These are phyloP conservation scores for Coptotermes formosanus DNA, from an alignment of 1,140 invertebrate species.

Conservation along the genomic window DNA sequence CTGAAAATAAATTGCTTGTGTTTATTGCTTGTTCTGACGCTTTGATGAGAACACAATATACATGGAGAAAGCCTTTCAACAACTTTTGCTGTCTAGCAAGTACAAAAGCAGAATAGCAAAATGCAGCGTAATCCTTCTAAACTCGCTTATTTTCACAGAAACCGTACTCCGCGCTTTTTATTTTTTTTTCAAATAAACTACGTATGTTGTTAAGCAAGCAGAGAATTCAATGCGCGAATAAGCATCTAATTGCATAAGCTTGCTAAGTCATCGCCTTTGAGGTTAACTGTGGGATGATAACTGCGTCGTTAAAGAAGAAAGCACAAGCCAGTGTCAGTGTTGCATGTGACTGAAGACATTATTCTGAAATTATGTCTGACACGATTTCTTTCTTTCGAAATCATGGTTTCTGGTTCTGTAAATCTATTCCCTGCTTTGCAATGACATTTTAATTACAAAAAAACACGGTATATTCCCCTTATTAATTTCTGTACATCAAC, in stretches of 20 bases:
- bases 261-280: background rate
- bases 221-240: background rate
- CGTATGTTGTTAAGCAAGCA: background rate
- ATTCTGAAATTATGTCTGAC: no score
- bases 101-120: background rate
- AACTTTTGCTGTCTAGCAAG: background rate
- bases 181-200: background rate
- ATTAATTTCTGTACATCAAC: no score
- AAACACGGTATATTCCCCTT: no score
- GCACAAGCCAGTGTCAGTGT: no score
- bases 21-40: background rate
- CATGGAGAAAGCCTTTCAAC: background rate
- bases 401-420: no score
- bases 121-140: background rate
- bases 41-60: background rate
- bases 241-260: background rate
- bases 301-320: no score
- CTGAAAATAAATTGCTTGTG: background rate
- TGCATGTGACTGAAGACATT: no score
- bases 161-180: background rate
- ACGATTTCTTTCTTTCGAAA: no score
- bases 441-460: no score
- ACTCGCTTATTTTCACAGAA: background rate
- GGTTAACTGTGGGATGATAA: background rate
- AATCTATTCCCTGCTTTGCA: no score